Base-by-base conservation (phyloP, 2,888 invertebrate genomes). In the Sinopyrophorus schimmeli region DNA sequence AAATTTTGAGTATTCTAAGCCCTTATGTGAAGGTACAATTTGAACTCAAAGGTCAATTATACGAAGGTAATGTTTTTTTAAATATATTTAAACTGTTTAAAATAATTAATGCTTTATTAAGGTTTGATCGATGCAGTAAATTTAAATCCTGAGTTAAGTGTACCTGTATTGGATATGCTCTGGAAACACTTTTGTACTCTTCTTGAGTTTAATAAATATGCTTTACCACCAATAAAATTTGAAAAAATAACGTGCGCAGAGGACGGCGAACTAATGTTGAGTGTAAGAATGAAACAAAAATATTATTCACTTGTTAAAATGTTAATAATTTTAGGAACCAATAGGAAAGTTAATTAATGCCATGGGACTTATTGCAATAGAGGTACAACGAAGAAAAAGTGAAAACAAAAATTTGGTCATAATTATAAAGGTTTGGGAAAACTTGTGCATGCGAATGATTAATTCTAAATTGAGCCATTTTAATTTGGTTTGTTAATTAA, bases 11-110 rank as follows among this genome's bases (percentile, higher is more conserved):
- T 5, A 85, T 88, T 58, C 72, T 92, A 26, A 80, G 82, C 17
- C 77, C 87, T 11, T 87, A 87, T 65, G 81, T 90, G 27, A 79
- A 81, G 43, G 89, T 89, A 62, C 89, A 89, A 60, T 80, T 81
- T 0, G 80, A 83, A 58, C 84, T 87, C 3, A 80, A 81, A 64
- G 72, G 77, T 32, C 73, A 81, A 46, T 69, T 87, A 1, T 87
- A 86, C 61, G 74, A 77, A 51, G 81, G 84, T 83, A 69, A 56
- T 39, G n/a, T n/a, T n/a, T n/a, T n/a, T n/a, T n/a, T n/a, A n/a
- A n/a, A n/a, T 18, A 15, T 16, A 3, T 24, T 18, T 15, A 9
- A 24, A n/a, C 20, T 20, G 20, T 20, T 20, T 20, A 5, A 20
- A 20, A 1, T 32, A 48, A 16, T 41, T 24, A 20, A 39, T 24